These are phyloP conservation scores for Leptinotarsa tumamoca DNA, from an alignment of 2,888 invertebrate species.

Conservation along the genomic window DNA sequence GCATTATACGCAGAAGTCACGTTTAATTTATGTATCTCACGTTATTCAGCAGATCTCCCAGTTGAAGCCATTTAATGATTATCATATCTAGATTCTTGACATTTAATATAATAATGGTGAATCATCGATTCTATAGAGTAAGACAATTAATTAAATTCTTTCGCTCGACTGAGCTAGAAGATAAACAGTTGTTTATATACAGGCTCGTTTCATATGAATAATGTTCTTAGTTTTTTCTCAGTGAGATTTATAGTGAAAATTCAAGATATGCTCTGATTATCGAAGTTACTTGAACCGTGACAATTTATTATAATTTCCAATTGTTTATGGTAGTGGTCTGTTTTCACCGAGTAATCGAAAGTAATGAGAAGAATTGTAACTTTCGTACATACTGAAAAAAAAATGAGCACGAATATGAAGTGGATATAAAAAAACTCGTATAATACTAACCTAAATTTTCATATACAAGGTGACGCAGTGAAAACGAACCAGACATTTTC, in stretches of 20 bases:
- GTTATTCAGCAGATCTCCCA: neutral
- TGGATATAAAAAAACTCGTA: no score
- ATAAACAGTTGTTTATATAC: neutral
- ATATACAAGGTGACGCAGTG: no score
- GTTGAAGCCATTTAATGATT: neutral
- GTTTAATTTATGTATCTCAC: neutral
- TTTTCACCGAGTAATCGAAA: constrained; percentile 7
- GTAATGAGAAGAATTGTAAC: neutral
- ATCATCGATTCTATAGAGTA: neutral
- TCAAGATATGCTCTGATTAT: constrained; percentile 11
- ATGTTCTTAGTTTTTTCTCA: neutral
- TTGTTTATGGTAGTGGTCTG: constrained; percentile 1
- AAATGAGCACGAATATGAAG: no score
- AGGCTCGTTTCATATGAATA: neutral
- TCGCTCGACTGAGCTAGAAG: neutral
- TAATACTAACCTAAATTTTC: no score
- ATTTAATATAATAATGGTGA: neutral
- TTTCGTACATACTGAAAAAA: no score
- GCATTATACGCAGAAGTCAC: neutral
- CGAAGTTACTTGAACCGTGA: neutral
- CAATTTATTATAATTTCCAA: constrained; percentile 19
- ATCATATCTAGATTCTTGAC: neutral
- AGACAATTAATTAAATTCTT: neutral
- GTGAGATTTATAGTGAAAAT: constrained; percentile 6
- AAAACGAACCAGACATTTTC: no score